These are phyloP conservation scores for Sycophila sp. DNA, from an alignment of 1,140 invertebrate genomes.

Conservation along the genomic window DNA sequence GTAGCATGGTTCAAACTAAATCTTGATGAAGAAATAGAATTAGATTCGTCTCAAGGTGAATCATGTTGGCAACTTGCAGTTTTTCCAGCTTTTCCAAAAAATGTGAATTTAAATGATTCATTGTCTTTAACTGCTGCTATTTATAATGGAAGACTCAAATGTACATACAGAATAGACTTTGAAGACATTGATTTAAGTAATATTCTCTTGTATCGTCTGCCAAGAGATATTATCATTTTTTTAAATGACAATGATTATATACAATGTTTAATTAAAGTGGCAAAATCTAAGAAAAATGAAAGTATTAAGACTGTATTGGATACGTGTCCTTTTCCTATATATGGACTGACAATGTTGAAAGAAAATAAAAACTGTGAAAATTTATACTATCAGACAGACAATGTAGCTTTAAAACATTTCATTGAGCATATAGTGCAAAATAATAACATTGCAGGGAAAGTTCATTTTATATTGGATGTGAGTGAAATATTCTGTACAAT, in stretches of 20 bases:
- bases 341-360: conserved; percentile 53
- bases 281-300: conserved; percentile 41
- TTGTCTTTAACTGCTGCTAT: conserved; percentile 52
- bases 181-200: conserved; percentile 30
- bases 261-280: conserved; percentile 42
- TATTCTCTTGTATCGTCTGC: conserved; percentile 49
- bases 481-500: conserved; percentile 42
- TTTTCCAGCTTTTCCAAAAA: conserved; percentile 65
- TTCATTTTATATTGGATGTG: conserved; percentile 43
- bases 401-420: conserved; percentile 40
- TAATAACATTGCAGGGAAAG: conserved; percentile 41
- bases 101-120: conserved; percentile 40
- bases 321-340: conserved; percentile 58
- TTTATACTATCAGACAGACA: conserved; percentile 50
- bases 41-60: conserved; percentile 67
- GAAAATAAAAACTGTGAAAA: conserved; percentile 42
- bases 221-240: conserved; percentile 66
- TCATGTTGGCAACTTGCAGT: conserved; percentile 83
- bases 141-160: conserved; percentile 60
- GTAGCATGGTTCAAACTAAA: conserved; percentile 79
- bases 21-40: conserved; percentile 72
- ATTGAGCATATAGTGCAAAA: conserved; percentile 47
- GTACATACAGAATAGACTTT: conserved; percentile 49
- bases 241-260: conserved; percentile 68
- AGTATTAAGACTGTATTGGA: conserved; percentile 52